These are phyloP conservation scores for Sarcophaga carnaria DNA, from an alignment of 2,888 invertebrate genomes.

Conservation along the genomic window DNA sequence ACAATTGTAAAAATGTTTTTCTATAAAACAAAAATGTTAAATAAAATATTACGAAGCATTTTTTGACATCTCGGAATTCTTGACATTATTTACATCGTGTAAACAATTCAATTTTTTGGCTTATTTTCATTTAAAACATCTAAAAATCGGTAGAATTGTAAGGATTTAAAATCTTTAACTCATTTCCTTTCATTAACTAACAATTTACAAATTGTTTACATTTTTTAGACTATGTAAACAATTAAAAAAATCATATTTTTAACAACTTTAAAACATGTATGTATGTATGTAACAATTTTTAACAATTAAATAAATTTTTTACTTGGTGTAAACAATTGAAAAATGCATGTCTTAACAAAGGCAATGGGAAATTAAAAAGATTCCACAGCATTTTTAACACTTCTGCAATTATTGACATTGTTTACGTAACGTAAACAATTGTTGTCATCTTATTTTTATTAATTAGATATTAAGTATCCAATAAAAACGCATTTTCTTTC, in stretches of 20 bases:
- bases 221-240: background rate
- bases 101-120: background rate
- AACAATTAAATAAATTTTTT: background rate
- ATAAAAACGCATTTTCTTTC: too few relatives aligned
- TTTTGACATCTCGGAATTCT: background rate
- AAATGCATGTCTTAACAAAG: too few relatives aligned
- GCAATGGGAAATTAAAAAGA: background rate
- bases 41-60: background rate
- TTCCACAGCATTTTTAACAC: background rate
- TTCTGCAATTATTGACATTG: constrained; percentile 1
- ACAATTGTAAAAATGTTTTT: background rate
- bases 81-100: background rate
- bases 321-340: background rate
- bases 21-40: background rate
- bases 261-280: too few relatives aligned
- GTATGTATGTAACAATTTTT: too few relatives aligned
- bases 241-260: background rate
- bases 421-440: constrained; percentile 13
- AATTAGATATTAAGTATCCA: too few relatives aligned
- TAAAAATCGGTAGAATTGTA: too few relatives aligned
- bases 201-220: background rate
- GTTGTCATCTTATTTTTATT: too few relatives aligned
- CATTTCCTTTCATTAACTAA: too few relatives aligned
- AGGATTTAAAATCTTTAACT: too few relatives aligned
- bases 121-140: too few relatives aligned